Evolutionary conservation across 2,113 vertebrate species (phyloP).

Genomic region (Isichthys henryi): DNA sequence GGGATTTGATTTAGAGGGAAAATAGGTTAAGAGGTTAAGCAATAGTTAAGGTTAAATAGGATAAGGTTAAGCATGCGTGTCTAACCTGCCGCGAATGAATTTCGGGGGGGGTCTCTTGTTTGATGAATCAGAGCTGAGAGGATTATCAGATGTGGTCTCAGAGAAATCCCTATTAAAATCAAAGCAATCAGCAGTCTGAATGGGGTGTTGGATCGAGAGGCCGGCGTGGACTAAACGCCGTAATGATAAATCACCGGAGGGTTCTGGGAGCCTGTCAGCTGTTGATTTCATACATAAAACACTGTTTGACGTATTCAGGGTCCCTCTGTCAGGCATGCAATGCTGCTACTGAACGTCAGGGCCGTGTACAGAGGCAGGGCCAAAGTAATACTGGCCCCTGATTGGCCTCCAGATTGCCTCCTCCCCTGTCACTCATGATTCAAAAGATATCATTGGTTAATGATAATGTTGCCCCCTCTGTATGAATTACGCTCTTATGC

Average conservation of each 20-base stretch:
- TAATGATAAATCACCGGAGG: conserved; percentile 26
- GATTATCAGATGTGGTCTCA: conserved; percentile 42
- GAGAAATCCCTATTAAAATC: conserved; percentile 59
- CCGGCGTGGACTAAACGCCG: conserved; percentile 49
- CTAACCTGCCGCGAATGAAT: neutral
- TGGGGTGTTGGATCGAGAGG: conserved; percentile 49
- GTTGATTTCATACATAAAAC: conserved; percentile 52
- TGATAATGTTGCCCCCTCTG: no score
- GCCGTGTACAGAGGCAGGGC: conserved; percentile 3
- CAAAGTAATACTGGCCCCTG: no score
- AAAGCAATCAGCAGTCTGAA: conserved; percentile 49
- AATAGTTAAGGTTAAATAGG: no score
- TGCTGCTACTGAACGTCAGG: conserved; percentile 53
- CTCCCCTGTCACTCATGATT: no score
- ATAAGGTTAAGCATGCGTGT: neutral
- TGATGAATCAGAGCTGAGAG: conserved; percentile 48
- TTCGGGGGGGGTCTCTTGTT: conserved; percentile 28
- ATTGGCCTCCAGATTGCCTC: no score
- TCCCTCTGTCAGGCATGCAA: conserved; percentile 46
- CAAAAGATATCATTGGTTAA: no score
- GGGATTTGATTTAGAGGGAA: neutral
- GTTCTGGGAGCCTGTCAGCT: conserved; percentile 37
- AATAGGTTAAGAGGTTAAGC: neutral
- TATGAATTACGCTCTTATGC: no score
- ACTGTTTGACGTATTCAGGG: conserved; percentile 57